Conservation (phyloP, 2,113 vertebrate species). For the Silurus asotus region DNA sequence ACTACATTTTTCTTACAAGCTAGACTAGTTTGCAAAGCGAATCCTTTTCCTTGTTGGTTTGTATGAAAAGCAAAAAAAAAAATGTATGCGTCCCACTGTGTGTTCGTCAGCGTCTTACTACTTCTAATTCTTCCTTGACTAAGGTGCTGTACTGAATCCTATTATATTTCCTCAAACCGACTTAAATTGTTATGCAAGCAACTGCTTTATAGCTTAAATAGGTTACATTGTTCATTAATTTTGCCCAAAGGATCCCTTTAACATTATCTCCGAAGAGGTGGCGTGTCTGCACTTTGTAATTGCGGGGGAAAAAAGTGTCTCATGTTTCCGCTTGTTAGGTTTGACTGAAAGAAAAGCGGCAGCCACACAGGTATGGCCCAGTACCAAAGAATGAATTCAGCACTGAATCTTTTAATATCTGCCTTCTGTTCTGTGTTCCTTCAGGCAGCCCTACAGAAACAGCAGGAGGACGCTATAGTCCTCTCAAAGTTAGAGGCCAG, state of each 20-base stretch:
- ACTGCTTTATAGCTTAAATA: background rate
- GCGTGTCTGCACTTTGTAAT: background rate
- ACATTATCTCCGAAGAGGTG: background rate
- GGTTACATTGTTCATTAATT: background rate
- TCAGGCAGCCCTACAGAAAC: slow-evolving; percentile 92
- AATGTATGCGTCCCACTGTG: background rate
- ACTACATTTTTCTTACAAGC: background rate
- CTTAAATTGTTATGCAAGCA: background rate
- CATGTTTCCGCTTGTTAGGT: too few relatives aligned
- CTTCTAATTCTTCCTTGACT: background rate
- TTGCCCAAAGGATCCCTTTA: background rate
- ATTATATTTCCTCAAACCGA: background rate
- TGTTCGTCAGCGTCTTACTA: background rate
- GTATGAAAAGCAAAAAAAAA: too few relatives aligned
- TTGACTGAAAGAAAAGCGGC: background rate
- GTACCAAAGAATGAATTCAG: background rate
- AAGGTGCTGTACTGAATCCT: background rate
- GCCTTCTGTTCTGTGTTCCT: background rate
- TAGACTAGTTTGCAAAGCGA: too few relatives aligned
- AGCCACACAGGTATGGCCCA: background rate
- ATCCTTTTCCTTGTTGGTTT: too few relatives aligned
- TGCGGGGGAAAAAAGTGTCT: background rate
- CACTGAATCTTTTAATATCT: background rate
- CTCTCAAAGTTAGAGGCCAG: slow-evolving; percentile 72
- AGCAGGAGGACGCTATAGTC: slow-evolving; percentile 77